Conservation (phyloP, 2,888 invertebrate species). For the Drosophila paramelanica region DNA sequence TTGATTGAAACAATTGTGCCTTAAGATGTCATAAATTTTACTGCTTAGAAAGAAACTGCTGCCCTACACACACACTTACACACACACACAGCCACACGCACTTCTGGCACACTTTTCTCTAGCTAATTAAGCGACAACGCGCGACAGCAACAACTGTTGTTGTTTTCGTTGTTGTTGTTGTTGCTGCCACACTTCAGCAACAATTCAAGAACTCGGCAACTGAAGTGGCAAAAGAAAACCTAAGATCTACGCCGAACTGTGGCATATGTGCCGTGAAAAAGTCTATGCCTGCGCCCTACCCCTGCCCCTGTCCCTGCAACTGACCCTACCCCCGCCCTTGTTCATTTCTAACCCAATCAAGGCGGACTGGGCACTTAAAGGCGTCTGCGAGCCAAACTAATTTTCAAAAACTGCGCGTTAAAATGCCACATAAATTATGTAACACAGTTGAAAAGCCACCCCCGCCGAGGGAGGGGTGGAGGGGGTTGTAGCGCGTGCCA, state of each 20-base stretch:
- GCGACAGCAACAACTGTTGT: constrained; percentile 15
- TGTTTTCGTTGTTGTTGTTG: constrained; percentile 18
- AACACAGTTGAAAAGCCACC: constrained; percentile 51
- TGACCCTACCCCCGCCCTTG: neutral
- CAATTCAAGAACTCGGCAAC: constrained; percentile 27
- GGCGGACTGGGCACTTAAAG: constrained; percentile 46
- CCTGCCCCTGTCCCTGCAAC: neutral
- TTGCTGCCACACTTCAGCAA: constrained; percentile 43
- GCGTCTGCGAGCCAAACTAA: constrained; percentile 52
- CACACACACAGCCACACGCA: constrained; percentile 4
- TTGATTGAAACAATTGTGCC: neutral
- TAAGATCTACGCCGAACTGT: constrained; percentile 47
- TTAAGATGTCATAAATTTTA: constrained; percentile 10
- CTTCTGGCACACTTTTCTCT: constrained; percentile 67
- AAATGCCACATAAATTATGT: constrained; percentile 79
- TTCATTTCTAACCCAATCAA: constrained; percentile 38
- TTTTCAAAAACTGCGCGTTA: constrained; percentile 67
- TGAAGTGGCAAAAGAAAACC: constrained; percentile 28
- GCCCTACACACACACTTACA: neutral
- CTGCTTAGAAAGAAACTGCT: neutral
- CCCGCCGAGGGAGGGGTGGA: constrained; percentile 18
- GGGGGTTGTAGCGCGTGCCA: constrained; percentile 41
- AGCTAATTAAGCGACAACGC: constrained; percentile 63
- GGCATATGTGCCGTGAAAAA: constrained; percentile 52
- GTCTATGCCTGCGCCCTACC: constrained; percentile 1